Conservation (phyloP, 2,113 vertebrate species). For the Dermatemys mawii region DNA sequence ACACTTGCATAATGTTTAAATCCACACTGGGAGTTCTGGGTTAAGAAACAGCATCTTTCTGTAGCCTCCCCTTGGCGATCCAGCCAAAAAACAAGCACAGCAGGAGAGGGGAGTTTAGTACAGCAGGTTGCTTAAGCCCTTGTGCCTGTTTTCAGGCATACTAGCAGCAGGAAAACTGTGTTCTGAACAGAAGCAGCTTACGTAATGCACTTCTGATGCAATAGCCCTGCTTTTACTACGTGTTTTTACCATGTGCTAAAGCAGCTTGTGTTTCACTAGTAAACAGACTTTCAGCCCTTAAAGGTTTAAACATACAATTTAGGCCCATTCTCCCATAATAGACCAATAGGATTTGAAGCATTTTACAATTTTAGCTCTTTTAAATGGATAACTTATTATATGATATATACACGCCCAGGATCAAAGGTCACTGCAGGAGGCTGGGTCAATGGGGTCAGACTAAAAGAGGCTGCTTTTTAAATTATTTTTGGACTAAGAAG, state of each 20-base stretch:
- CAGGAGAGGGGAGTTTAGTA: background rate
- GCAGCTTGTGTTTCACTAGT: background rate
- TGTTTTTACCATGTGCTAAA: background rate
- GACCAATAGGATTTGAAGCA: background rate
- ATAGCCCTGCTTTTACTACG: background rate
- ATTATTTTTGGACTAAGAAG: background rate
- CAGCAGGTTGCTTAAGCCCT: background rate
- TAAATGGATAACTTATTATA: background rate
- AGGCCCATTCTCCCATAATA: background rate
- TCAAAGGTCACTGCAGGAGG: background rate
- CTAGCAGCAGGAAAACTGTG: background rate
- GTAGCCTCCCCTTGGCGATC: accelerated
- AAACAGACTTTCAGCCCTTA: background rate
- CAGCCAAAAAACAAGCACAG: background rate
- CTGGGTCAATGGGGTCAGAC: background rate
- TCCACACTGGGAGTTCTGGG: background rate
- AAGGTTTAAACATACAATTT: background rate
- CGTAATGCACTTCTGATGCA: no score
- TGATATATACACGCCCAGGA: accelerated
- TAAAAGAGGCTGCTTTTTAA: background rate
- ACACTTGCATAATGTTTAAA: background rate
- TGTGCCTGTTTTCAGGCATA: background rate
- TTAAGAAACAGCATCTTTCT: background rate
- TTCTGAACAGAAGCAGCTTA: no score
- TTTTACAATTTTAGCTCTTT: background rate